These are phyloP conservation scores for Malurus cyaneus DNA, from an alignment of 2,113 vertebrate species.

Conservation along the genomic window DNA sequence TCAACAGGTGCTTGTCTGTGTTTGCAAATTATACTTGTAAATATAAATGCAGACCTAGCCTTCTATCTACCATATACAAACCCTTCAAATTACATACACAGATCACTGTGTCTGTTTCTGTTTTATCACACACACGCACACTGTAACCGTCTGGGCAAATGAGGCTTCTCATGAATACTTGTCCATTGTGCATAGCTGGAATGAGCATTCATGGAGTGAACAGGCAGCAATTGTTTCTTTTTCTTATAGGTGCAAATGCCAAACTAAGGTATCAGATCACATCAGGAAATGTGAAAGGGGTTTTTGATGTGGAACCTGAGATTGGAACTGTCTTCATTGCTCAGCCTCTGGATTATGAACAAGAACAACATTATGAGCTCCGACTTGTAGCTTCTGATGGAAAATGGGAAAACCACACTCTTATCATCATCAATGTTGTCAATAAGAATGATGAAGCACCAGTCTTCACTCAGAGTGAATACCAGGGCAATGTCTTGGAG, in stretches of 20 bases:
- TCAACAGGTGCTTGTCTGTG: not conserved
- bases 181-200: not conserved
- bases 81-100: not conserved
- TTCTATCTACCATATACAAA: not conserved
- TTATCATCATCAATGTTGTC: slow-evolving; percentile 77
- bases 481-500: slow-evolving; percentile 79
- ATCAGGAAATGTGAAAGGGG: slow-evolving; percentile 81
- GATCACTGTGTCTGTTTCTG: not conserved
- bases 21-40: not conserved
- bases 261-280: slow-evolving; percentile 89
- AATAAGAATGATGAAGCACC: slow-evolving; percentile 89
- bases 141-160: not conserved
- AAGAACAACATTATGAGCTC: slow-evolving; percentile 79
- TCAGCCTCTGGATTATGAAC: slow-evolving; percentile 87
- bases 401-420: slow-evolving; percentile 89
- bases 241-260: slow-evolving; percentile 80
- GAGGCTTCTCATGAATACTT: not conserved
- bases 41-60: not conserved
- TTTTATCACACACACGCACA: not conserved
- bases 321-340: slow-evolving; percentile 82
- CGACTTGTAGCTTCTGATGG: slow-evolving; percentile 87
- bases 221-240: not conserved
- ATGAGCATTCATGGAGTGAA: not conserved
- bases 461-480: slow-evolving; percentile 82
- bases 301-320: slow-evolving; percentile 88